Conservation (phyloP, 2,113 vertebrate species). For the Myodes glareolus region DNA sequence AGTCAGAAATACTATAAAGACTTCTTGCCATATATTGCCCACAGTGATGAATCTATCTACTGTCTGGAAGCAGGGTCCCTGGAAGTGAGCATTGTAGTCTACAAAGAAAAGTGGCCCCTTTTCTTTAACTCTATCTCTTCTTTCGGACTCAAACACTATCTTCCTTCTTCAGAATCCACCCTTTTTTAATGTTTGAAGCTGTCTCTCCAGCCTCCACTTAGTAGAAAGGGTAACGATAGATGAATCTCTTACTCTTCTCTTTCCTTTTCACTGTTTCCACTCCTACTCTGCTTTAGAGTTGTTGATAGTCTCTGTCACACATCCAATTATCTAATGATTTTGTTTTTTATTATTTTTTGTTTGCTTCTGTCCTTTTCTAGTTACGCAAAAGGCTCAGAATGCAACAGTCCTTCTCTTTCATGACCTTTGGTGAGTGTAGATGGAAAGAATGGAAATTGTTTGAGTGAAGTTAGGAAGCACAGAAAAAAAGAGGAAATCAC, state of each 20-base stretch:
- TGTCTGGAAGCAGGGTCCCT: conserved; percentile 83
- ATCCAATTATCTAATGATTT: neutral
- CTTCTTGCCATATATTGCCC: conserved; percentile 96
- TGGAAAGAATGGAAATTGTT: conserved; percentile 64
- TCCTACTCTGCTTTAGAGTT: conserved; percentile 39
- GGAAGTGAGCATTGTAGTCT: conserved; percentile 47
- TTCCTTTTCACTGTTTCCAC: conserved; percentile 16
- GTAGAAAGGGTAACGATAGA: conserved; percentile 2
- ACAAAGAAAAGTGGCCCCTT: conserved; percentile 55
- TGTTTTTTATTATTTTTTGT: conserved; percentile 59
- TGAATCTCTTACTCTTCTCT: neutral
- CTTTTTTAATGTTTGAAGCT: conserved; percentile 62
- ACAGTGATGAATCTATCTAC: conserved; percentile 95
- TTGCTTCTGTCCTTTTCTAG: conserved; percentile 70
- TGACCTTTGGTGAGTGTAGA: conserved; percentile 36
- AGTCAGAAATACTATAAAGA: conserved; percentile 95
- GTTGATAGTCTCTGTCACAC: conserved; percentile 49
- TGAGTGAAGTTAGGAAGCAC: conserved; percentile 42
- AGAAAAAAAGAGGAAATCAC: conserved; percentile 77
- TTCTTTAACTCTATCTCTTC: conserved; percentile 16
- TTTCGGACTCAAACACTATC: conserved; percentile 37
- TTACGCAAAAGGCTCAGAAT: conserved; percentile 38
- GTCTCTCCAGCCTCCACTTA: neutral
- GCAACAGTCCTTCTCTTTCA: conserved; percentile 3
- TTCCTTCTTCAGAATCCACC: conserved; percentile 62